A percentile compares a stretch with the other conserved stretches of the same genome.
phyloP scores from a whole-genome alignment of 1,140 invertebrate genomes.

The Neuroterus valhalla region DNA sequence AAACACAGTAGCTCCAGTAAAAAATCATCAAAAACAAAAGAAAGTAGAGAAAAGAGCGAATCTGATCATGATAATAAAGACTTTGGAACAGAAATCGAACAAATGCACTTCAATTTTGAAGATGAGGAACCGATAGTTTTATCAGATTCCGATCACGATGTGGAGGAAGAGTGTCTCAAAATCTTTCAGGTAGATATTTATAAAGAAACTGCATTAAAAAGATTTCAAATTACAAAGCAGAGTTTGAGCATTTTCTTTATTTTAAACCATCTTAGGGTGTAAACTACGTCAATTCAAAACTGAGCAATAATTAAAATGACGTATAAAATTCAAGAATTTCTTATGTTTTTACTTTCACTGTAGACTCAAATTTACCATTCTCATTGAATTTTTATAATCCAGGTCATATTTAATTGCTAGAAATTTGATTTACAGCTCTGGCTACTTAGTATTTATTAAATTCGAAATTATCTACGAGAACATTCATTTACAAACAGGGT shows the following conservation, averaged over 20 bases:
- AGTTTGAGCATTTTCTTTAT: constrained; percentile 8
- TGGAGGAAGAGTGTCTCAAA: constrained; percentile 83
- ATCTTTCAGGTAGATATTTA: constrained; percentile 79
- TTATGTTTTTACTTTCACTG: too few species aligned
- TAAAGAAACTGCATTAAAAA: too few species aligned
- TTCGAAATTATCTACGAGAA: too few species aligned
- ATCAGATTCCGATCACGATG: constrained; percentile 76
- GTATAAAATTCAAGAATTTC: too few species aligned
- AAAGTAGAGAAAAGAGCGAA: constrained; percentile 45
- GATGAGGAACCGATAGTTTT: constrained; percentile 62
- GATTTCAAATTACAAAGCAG: neutral
- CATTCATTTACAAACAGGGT: too few species aligned
- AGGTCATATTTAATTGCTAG: too few species aligned
- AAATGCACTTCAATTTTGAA: constrained; percentile 48
- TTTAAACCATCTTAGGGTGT: neutral
- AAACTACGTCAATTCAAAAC: too few species aligned
- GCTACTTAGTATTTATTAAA: too few species aligned
- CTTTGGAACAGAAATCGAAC: constrained; percentile 42
- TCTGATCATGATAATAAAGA: constrained; percentile 50
- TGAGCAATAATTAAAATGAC: too few species aligned
- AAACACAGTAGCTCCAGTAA: constrained; percentile 47
- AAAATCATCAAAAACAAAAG: constrained; percentile 43
- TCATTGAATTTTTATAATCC: too few species aligned
- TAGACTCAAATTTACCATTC: too few species aligned
- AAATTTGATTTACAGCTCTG: too few species aligned